phyloP scores from a whole-genome alignment of 2,113 vertebrate species.

The Anarrhichthys ocellatus region DNA sequence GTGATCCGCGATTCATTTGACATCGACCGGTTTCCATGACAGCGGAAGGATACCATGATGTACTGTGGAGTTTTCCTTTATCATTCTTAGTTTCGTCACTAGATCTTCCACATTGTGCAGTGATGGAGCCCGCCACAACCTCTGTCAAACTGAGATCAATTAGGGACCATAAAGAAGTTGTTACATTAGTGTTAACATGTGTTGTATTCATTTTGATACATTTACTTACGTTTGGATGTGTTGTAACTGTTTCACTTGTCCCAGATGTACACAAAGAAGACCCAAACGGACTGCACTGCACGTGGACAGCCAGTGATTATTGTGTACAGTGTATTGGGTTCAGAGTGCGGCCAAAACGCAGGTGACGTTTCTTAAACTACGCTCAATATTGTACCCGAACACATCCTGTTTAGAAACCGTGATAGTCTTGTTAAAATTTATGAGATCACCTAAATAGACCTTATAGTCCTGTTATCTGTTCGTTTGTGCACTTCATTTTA shows the following conservation, averaged over 20 bases:
- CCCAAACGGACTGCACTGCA: background rate
- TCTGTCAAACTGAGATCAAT: background rate
- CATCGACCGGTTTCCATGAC: slow-evolving; percentile 58
- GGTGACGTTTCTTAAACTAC: background rate
- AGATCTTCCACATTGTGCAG: slow-evolving; percentile 1
- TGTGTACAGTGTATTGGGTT: background rate
- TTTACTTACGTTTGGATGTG: background rate
- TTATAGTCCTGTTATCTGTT: background rate
- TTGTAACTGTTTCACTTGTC: background rate
- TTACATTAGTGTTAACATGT: background rate
- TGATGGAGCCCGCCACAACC: background rate
- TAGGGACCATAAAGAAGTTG: background rate
- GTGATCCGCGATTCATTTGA: slow-evolving; percentile 64
- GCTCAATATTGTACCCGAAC: background rate
- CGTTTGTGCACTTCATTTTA: no score
- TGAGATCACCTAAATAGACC: background rate
- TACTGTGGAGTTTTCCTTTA: slow-evolving; percentile 15
- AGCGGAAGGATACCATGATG: slow-evolving; percentile 28
- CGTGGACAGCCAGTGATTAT: background rate
- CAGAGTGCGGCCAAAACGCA: no score
- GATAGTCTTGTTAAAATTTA: no score
- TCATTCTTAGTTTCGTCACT: slow-evolving; percentile 12
- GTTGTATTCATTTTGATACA: background rate
- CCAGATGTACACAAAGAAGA: background rate
- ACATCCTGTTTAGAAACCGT: background rate